Evolutionary conservation across 2,797 vertebrate genomes (phyloP).

Genomic region (Salmo trutta): DNA sequence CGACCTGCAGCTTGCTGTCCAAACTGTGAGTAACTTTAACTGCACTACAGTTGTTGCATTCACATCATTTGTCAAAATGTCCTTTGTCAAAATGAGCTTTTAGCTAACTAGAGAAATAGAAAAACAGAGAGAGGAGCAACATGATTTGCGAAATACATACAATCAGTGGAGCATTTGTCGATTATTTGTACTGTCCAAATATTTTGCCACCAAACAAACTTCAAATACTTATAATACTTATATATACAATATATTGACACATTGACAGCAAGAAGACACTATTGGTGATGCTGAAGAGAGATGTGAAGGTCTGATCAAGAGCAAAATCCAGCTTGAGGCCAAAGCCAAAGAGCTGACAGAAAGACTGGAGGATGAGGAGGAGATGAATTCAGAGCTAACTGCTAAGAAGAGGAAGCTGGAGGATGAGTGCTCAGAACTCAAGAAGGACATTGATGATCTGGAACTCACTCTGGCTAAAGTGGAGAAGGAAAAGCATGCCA

Average conservation of each 20-base stretch:
- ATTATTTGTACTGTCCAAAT: background rate
- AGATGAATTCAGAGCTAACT: conserved; percentile 82
- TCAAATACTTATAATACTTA: background rate
- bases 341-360: conserved; percentile 85
- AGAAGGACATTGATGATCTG: conserved; percentile 88
- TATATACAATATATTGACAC: conserved; percentile 34
- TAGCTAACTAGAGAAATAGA: background rate
- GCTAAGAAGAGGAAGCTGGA: conserved; percentile 86
- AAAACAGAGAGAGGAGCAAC: background rate
- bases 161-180: background rate
- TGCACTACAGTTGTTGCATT: background rate
- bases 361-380: conserved; percentile 78
- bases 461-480: conserved; percentile 87
- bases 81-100: background rate
- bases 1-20: conserved; percentile 78
- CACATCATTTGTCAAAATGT: background rate
- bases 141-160: background rate
- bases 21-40: conserved; percentile 63
- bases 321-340: conserved; percentile 89
- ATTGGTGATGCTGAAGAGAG: conserved; percentile 84
- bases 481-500: conserved; percentile 90
- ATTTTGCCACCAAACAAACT: background rate
- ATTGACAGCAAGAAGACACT: conserved; percentile 79
- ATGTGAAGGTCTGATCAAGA: conserved; percentile 90
- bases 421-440: conserved; percentile 87